These are phyloP conservation scores for Cardiocondyla obscurior DNA, from an alignment of 1,140 invertebrate species.

Conservation along the genomic window DNA sequence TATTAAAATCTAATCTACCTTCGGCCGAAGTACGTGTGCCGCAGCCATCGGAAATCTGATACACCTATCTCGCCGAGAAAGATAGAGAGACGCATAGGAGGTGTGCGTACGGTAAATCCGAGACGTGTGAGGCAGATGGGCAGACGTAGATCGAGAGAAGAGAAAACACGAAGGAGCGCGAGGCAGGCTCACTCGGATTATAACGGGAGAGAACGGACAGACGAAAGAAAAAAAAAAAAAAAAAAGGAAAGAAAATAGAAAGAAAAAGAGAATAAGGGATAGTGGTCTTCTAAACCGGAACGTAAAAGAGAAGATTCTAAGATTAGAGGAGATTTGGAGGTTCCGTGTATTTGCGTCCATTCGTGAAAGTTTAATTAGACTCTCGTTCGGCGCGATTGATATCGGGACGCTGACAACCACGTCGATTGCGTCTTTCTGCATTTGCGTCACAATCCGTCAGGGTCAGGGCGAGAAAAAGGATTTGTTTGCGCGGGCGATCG, in stretches of 20 bases:
- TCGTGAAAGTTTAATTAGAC: conserved; percentile 64
- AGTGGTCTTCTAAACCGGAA: background rate
- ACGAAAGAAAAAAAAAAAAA: background rate
- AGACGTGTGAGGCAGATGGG: conserved; percentile 31
- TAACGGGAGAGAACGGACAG: background rate
- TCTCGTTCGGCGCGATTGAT: conserved; percentile 1
- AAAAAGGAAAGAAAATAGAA: background rate
- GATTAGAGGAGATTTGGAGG: conserved; percentile 45
- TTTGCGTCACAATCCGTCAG: conserved; percentile 45
- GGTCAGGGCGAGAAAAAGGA: background rate
- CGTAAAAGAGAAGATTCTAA: conserved; percentile 25
- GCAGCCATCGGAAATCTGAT: conserved; percentile 70
- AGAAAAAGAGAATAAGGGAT: background rate
- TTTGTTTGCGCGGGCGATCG: background rate
- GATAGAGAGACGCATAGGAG: conserved; percentile 27
- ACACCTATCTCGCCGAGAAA: conserved; percentile 45
- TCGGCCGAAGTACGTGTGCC: conserved; percentile 68
- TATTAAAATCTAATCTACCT: conserved; percentile 83
- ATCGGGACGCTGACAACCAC: background rate
- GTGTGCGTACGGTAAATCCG: background rate
- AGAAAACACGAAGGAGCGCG: conserved; percentile 19
- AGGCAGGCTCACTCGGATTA: background rate
- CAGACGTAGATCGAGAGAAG: conserved; percentile 33
- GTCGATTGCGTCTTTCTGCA: background rate
- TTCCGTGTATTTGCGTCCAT: background rate